phyloP scores from a whole-genome alignment of 53 echinoderm and acorn worm genomes.

The Zoroaster sp. region DNA sequence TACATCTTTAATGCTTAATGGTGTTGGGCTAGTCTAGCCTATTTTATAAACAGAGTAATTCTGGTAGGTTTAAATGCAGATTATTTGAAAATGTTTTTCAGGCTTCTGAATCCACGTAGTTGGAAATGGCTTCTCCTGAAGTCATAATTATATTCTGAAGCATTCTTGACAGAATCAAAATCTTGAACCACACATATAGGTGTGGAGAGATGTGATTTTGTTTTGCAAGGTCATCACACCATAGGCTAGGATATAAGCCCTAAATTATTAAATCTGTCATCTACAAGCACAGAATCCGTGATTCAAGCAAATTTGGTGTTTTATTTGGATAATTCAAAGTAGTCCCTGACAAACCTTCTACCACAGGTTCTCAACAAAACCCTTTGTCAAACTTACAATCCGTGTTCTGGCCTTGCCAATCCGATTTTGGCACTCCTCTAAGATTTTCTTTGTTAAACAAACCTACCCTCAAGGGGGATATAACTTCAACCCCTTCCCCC shows the following conservation, averaged over 20 bases:
- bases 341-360: background rate
- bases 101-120: too few relatives aligned
- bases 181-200: too few relatives aligned
- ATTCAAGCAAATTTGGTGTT: background rate
- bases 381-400: background rate
- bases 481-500: background rate
- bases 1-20: too few relatives aligned
- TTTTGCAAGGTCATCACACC: background rate
- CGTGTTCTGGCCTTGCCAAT: slow-evolving; percentile 31
- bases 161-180: too few relatives aligned
- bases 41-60: too few relatives aligned
- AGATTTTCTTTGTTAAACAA: slow-evolving; percentile 17
- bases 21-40: too few relatives aligned
- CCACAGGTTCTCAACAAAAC: background rate
- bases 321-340: background rate
- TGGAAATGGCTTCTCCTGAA: too few relatives aligned
- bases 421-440: background rate
- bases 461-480: slow-evolving; percentile 10
- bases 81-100: too few relatives aligned
- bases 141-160: too few relatives aligned
- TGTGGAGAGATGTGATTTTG: too few relatives aligned
- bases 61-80: too few relatives aligned
- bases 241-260: background rate
- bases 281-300: background rate
- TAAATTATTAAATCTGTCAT: background rate